phyloP scores from a whole-genome alignment of 2,113 vertebrate species.

The Rhinolophus ferrumequinum region DNA sequence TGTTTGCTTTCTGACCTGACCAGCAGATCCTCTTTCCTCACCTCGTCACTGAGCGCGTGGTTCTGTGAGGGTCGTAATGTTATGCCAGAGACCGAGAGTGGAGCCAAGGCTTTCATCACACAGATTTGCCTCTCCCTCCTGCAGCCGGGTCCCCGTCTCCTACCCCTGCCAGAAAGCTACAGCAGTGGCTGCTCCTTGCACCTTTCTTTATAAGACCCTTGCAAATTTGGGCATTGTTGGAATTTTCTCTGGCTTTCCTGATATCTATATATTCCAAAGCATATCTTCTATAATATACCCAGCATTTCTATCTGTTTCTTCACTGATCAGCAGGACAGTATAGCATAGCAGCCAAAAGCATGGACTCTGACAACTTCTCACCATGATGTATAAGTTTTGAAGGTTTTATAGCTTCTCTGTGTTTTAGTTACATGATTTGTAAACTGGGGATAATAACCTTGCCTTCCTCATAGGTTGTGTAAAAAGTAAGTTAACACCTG shows the following conservation, averaged over 20 bases:
- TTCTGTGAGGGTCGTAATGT: neutral
- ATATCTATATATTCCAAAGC: neutral
- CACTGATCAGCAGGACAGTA: neutral
- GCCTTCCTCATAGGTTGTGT: neutral
- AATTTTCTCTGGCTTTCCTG: neutral
- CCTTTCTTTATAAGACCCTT: neutral
- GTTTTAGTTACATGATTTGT: neutral
- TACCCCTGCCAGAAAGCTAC: neutral
- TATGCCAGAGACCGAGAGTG: rapidly evolving
- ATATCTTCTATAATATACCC: rapidly evolving
- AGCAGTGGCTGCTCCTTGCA: neutral
- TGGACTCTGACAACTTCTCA: too few species aligned
- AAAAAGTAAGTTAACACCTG: neutral
- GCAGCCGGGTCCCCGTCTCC: neutral
- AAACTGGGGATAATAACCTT: neutral
- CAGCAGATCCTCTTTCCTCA: rapidly evolving
- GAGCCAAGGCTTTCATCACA: neutral
- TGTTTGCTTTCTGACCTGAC: neutral
- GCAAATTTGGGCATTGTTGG: neutral
- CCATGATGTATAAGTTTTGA: neutral
- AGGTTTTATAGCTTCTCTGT: neutral
- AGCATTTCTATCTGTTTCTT: neutral
- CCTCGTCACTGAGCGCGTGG: neutral
- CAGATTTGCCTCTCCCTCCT: too few species aligned
- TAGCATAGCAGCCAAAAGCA: rapidly evolving